Base-by-base conservation (phyloP, 2,113 vertebrate species). In the Lamprologus speciosus region DNA sequence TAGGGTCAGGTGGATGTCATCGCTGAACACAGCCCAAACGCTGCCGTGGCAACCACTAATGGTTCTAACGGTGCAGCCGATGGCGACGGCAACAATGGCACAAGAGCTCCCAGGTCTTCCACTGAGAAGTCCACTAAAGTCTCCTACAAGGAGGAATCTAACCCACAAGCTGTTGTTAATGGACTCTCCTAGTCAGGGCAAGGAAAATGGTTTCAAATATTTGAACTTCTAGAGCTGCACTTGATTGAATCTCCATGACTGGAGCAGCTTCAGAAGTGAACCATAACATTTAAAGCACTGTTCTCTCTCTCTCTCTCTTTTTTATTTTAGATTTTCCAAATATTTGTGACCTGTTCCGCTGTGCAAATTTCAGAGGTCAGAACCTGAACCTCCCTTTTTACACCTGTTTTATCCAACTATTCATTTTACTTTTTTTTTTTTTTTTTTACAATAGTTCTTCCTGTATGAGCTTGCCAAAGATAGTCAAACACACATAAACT, bases 381-480 rank as follows among this genome's bases (percentile, higher is more conserved):
- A 92, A 91, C 78, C 80, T 19, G 40, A 84, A 86, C 85, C 50
- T 79, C 82, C 83, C 68, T 81, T 84, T 63, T 88, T 80, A 92
- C 89, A 93, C 60, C 8, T 57, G 58, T 88, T 93, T 84, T 93
- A 79, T 95, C 84, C 87, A 85, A 87, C 85, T 87, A 82, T 93
- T 91, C 82, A 89, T 93, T 90, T 91, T 85, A 88, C 63, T 97
- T 97, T 97, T 35, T 4, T 3, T 23, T 57, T 28, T 23, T 54
- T 63, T 85, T 91, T 92, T 90, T 82, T 55, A 97, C 97, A 97
- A 97, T 97, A 99, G 97, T 98, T 97, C 97, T 99, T 98, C 98
- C 98, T 97, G 97, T 98, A 98, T 96, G 97, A 98, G 97, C 98
- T 99, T 98, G 98, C 98, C 98, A 99, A 99, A 99, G 98, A 99